Evolutionary conservation across 2,113 vertebrate genomes (phyloP).

Genomic region (Cololabis saira): DNA sequence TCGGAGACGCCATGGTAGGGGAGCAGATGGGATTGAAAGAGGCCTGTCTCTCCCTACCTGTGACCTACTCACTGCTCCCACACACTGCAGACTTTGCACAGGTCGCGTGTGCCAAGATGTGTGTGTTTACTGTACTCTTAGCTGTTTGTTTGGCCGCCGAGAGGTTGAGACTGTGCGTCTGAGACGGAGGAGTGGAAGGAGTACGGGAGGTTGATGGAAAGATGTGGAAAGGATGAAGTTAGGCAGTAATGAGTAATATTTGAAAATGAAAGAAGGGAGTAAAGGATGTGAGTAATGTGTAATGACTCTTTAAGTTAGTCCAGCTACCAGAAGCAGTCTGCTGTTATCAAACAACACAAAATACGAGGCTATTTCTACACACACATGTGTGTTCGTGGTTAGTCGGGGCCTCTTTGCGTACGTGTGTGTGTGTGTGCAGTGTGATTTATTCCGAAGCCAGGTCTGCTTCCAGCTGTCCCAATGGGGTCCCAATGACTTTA

Average conservation of each 20-base stretch:
- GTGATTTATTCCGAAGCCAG: conserved; percentile 69
- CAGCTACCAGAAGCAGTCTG: background rate
- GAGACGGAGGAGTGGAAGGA: conserved; percentile 12
- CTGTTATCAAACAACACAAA: conserved; percentile 26
- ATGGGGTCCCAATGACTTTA: conserved; percentile 69
- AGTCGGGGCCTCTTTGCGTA: conserved; percentile 19
- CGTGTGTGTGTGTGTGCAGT: conserved; percentile 15
- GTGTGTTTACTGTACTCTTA: conserved; percentile 61
- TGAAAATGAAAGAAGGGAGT: conserved; percentile 8
- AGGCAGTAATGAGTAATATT: conserved; percentile 47
- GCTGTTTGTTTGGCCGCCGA: conserved; percentile 50
- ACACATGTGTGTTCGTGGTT: conserved; percentile 37
- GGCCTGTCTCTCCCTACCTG: conserved; percentile 65
- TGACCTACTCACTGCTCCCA: conserved; percentile 43
- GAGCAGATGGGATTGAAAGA: conserved; percentile 62
- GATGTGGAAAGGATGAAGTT: conserved; percentile 26
- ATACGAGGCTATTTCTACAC: conserved; percentile 6
- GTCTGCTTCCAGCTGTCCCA: conserved; percentile 62
- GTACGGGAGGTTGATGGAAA: background rate
- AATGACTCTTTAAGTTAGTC: background rate
- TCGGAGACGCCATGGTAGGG: conserved; percentile 23
- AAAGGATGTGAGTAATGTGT: conserved; percentile 52
- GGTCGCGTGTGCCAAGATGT: conserved; percentile 32
- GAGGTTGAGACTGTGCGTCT: conserved; percentile 32
- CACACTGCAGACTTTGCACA: conserved; percentile 56